Percentiles rank a stretch among this genome's conserved stretches.
phyloP scores from a whole-genome alignment of 2,113 vertebrate genomes.

The Martes martes region DNA sequence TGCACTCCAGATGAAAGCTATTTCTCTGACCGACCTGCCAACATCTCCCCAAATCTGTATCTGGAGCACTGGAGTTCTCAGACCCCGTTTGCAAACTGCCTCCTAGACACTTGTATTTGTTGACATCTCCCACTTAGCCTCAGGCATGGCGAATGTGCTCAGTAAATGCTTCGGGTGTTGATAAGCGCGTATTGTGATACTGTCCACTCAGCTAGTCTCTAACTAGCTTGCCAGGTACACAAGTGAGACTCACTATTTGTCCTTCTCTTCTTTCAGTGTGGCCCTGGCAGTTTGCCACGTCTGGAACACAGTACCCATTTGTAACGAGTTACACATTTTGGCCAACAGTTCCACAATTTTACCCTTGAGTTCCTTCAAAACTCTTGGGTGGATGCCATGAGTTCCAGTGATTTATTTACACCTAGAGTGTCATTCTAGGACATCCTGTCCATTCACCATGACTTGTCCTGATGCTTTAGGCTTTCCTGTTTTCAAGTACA shows the following conservation, averaged over 20 bases:
- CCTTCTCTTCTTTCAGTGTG: slow-evolving; percentile 50
- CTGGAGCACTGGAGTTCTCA: neutral
- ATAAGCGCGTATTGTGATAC: slow-evolving; percentile 3
- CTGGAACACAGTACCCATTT: slow-evolving; percentile 62
- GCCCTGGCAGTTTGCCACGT: slow-evolving; percentile 52
- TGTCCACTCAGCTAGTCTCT: neutral
- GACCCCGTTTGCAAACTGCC: neutral
- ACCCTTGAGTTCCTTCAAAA: slow-evolving; percentile 72
- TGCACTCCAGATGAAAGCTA: neutral
- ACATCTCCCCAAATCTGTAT: neutral
- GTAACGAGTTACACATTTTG: slow-evolving; percentile 67
- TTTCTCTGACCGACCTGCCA: neutral
- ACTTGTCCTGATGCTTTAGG: slow-evolving; percentile 14
- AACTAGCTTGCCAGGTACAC: slow-evolving; percentile 43
- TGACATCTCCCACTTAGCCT: neutral
- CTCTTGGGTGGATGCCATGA: slow-evolving; percentile 66
- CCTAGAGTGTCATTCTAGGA: slow-evolving; percentile 69
- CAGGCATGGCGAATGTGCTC: neutral
- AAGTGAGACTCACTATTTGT: slow-evolving; percentile 45
- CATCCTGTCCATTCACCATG: slow-evolving; percentile 56
- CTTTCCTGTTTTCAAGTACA: slow-evolving; percentile 47
- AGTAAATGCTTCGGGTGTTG: neutral
- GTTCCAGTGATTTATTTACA: slow-evolving; percentile 67
- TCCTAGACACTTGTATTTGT: neutral
- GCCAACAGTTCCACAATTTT: slow-evolving; percentile 65